These are phyloP conservation scores for Pterostichus niger DNA, from an alignment of 2,888 invertebrate genomes.

Conservation along the genomic window DNA sequence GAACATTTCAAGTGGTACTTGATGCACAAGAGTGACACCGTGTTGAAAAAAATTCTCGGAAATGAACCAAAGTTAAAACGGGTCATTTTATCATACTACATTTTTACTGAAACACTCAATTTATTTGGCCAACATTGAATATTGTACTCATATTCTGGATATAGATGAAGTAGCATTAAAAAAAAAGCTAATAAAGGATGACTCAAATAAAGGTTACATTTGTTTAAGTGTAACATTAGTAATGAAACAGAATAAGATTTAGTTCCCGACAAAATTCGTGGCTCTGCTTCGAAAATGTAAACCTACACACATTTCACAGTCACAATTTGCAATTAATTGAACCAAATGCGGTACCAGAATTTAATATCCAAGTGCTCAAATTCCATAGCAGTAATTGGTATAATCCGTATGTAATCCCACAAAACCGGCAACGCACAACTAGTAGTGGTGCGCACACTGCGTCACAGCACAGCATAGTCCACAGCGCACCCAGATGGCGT, in stretches of 20 bases:
- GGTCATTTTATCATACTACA: neutral
- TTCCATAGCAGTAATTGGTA: constrained; percentile 71
- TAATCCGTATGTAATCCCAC: constrained; percentile 71
- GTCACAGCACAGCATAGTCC: neutral
- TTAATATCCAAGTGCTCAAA: constrained; percentile 69
- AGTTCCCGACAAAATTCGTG: neutral
- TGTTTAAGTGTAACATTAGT: neutral
- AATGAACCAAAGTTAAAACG: constrained; percentile 6
- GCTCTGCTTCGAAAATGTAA: neutral
- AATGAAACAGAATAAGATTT: constrained; percentile 36
- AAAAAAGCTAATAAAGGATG: too few species aligned
- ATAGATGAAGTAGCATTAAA: too few species aligned
- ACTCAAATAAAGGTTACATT: too few species aligned
- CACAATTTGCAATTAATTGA: constrained; percentile 68
- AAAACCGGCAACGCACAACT: constrained; percentile 65
- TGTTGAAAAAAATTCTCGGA: neutral
- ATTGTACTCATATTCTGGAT: too few species aligned
- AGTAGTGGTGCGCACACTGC: constrained; percentile 34
- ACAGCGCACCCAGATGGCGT: too few species aligned
- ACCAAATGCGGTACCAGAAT: constrained; percentile 66
- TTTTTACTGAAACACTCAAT: neutral
- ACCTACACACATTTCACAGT: constrained; percentile 51
- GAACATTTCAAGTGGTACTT: constrained; percentile 11
- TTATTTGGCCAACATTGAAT: neutral
- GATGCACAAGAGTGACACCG: neutral